A percentile compares a stretch with the other conserved stretches of the same genome.
Evolutionary conservation across 2,888 invertebrate species (phyloP).

Genomic region (Dicranocentrus wangi): DNA sequence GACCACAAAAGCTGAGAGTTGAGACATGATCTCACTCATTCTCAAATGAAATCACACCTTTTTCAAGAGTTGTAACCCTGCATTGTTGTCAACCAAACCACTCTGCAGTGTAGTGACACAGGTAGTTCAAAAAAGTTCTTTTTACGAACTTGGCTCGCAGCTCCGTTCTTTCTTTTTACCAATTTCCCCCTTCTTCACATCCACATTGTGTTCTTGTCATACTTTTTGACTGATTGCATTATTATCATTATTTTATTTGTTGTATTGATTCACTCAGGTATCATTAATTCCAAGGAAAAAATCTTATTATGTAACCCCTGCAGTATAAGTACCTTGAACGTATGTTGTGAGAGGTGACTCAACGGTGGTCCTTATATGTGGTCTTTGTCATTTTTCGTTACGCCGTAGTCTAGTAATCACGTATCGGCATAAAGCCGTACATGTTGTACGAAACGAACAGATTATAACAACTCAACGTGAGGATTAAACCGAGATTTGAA

Average conservation of each 20-base stretch:
- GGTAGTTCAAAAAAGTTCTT: conserved; percentile 37
- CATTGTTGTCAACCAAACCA: conserved; percentile 27
- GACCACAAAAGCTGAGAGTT: conserved; percentile 34
- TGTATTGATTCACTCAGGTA: conserved; percentile 45
- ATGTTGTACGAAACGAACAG: too few species aligned
- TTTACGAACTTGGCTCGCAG: too few species aligned
- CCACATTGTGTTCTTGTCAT: conserved; percentile 37
- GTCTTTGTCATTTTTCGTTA: conserved; percentile 28
- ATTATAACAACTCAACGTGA: background rate
- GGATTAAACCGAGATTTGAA: conserved; percentile 40
- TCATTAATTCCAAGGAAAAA: conserved; percentile 52
- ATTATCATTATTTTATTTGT: conserved; percentile 23
- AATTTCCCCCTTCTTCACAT: conserved; percentile 11
- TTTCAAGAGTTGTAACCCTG: conserved; percentile 17
- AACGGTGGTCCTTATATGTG: conserved; percentile 61
- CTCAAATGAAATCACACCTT: conserved; percentile 54
- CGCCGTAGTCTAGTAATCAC: conserved; percentile 14
- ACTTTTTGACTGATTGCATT: conserved; percentile 28
- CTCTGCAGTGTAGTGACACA: conserved; percentile 40
- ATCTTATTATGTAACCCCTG: conserved; percentile 22
- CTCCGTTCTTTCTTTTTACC: conserved; percentile 37
- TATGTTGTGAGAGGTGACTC: conserved; percentile 46
- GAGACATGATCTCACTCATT: conserved; percentile 37
- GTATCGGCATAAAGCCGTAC: background rate
- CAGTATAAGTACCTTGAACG: conserved; percentile 38